Evolutionary conservation across 2,113 vertebrate genomes (phyloP), one percentile per base, ranked within the genome.

Genomic region (Talpa occidentalis): DNA sequence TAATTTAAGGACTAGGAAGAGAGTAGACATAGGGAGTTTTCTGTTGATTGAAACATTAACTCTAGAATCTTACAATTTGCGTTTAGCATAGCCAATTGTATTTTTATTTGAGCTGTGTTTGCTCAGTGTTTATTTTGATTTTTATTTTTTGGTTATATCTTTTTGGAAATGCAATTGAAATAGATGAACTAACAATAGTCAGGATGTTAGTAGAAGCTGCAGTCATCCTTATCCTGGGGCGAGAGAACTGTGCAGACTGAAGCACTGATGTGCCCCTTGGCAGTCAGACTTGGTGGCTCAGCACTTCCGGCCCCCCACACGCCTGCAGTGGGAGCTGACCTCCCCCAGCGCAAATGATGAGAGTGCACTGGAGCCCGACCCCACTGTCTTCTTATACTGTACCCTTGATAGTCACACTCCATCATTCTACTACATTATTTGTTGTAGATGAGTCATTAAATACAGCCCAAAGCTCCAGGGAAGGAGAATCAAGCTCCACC

Each of bases 1-100:
- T 72, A 74, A 91, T 79, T 88, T 77, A 72, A 94, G 47, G 52
- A 60, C 54, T 92, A 62, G 42, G 17, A 79, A 78, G 49, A 88
- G 24, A 19, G 17, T 37, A 9, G 44, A 90, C 42, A 83, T 11
- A 22, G 14, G 17, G 4, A 16, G 78, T 78, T 94, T 94, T 82
- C 47, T 78, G 11, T 62, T 87, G 78, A 52, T 49, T 82, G 56
- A 70, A 94, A 72, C 3, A 56, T 81, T 67, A 59, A 70, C 40
- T 37, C 8, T 83, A 26, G 56, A 72, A 95, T 82, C 40, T 24
- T 62, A 40, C 1, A 70, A 37, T 66, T 94, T 92, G 70, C 54
- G 87, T 82, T 82, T 73, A 78, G 35, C 40, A 47, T 54, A 42
- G 74, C 26, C 62, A 21, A 76, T 56, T 86, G 67, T 60, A 7